Evolutionary conservation across 2,113 vertebrate genomes (phyloP), one percentile per base, ranked within the genome.

Genomic region (Panthera uncia): DNA sequence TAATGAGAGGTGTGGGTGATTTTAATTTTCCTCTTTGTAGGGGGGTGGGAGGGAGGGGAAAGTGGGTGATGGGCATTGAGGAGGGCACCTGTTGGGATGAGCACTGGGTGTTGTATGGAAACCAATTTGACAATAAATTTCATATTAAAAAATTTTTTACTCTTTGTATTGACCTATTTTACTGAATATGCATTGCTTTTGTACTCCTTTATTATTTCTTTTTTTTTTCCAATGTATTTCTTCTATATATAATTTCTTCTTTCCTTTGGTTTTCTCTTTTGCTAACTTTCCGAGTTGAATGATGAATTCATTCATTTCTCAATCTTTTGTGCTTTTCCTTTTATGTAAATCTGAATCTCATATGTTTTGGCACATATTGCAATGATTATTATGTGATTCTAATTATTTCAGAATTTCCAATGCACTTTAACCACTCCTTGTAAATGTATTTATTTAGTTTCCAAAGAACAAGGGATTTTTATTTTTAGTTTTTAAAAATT

Each of bases 401-500:
- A 48, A 69, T 66, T 78, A 48, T 63, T 71, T 76, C 52, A 27
- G 1, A 76, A 55, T 19, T 82, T 90, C 29, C 15, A 61, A 45
- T 36, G 21, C 10, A 21, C 52, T 82, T 50, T 57, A 76, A 69
- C 5, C 7, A 45, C 11, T 78, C 38, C 16, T 82, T 73, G 6
- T 65, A 68, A 80, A 14, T 12, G 7, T n/a, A 52, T 76, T 48
- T 74, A 57, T 85, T 88, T 92, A n/a, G 11, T 71, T 65, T 52
- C 29, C 52, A 80, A 86, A 86, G 36, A 73, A 92, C 5, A 68
- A 15, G 15, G 5, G 38, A 18, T 29, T 88, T 82, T 71, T 66
- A 74, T 76, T 69, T 79, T 92, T 63, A 68, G 23, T 74, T 87
- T 79, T 82, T 73, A 36, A 88, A 95, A 96, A 57, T 16, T 65